Evolutionary conservation across 2,888 invertebrate species (phyloP), one percentile per base, ranked within the genome.

Genomic region (Drosophila cognata): DNA sequence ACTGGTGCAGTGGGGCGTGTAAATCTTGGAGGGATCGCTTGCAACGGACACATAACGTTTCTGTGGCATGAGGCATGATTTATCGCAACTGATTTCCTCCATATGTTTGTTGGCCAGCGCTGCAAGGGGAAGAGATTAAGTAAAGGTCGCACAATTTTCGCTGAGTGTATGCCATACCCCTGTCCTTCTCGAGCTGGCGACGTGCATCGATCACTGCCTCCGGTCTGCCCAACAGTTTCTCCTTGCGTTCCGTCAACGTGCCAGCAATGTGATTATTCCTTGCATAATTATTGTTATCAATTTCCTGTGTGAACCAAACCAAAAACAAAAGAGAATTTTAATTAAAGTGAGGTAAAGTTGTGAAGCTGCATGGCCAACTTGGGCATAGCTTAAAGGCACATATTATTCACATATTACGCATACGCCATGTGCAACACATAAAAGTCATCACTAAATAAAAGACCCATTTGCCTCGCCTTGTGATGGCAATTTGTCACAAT

Each of bases 1-100:
- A 60, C 97, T 95, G 21, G 97, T 97, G 92, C 98, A 98, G 58
- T 96, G 96, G 1, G 98, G 98, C 88, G 96, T 94, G 94, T 97
- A 98, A 28, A 95, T 94, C 81, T 96, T 96, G 61, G 96, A 96
- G 7, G 93, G 88, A 79, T 93, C 92, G 35, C 81, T 84, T 60
- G 95, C 94, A 29, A 98, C 96, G 55, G 95, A 95, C 60, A 97
- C 94, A 91, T 98, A 95, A 80, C 96, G 95, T 16, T 96, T 95
- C 77, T 95, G 95, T 0, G 98, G 98, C 82, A 89, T 57, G 25
- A 89, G 88, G 65, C 93, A 93, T 18, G 73, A 77, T 50, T 91
- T 91, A 65, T 92, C 92, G 33, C 74, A 84, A 29, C 81, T 75
- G 7, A 93, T 88, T 55, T 89, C 89, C 18, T 82, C 84, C 55